Conservation (phyloP, 2,888 invertebrate genomes). For the Tinea trinotella region DNA sequence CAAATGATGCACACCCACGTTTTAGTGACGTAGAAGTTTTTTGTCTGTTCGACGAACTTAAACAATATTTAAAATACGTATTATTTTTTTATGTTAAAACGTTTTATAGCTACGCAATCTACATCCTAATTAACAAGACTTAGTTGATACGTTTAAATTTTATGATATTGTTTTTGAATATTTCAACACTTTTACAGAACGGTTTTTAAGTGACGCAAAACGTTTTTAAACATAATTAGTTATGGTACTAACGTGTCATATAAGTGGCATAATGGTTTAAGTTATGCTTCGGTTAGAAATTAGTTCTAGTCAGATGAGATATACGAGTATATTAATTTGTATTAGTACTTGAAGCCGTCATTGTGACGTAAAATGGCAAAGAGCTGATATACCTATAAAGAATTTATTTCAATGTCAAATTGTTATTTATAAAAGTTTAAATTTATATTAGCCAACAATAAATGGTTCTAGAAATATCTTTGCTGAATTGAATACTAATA, state of each 20-base stretch:
- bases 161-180: not conserved
- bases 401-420: conserved; percentile 8
- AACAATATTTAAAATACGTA: not conserved
- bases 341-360: not conserved
- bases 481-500: not conserved
- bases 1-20: conserved; percentile 7
- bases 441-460: conserved; percentile 4
- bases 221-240: not conserved
- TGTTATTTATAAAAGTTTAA: conserved; percentile 5
- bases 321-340: not conserved
- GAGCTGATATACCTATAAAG: not conserved
- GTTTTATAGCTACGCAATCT: not conserved
- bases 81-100: not conserved
- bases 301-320: not conserved
- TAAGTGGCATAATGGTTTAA: not conserved
- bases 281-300: conserved; percentile 1
- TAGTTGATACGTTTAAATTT: not conserved
- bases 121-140: not conserved
- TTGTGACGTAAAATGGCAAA: not conserved
- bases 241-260: not conserved
- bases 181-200: not conserved
- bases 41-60: not conserved
- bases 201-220: not conserved
- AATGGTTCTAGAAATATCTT: not conserved
- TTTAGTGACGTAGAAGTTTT: conserved; percentile 1